Evolutionary conservation across 2,888 invertebrate species (phyloP).

Genomic region (Aquatica leii): DNA sequence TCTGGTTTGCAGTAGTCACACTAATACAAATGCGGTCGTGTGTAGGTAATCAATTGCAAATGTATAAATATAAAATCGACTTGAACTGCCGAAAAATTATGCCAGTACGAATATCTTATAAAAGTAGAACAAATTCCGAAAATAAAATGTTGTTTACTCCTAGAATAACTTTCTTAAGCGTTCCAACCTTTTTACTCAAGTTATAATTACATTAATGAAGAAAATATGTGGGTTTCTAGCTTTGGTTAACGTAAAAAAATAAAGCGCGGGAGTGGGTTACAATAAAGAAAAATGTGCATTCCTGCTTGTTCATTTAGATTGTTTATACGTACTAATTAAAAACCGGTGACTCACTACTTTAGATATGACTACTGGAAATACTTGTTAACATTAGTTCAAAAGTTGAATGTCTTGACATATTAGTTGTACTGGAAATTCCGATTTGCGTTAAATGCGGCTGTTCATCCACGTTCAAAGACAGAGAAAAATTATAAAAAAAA

Average conservation of each 20-base stretch:
- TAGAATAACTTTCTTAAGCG: conserved; percentile 17
- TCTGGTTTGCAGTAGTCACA: no score
- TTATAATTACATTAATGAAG: conserved; percentile 24
- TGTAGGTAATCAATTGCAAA: no score
- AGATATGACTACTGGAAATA: not conserved
- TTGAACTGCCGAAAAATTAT: no score
- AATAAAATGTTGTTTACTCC: conserved; percentile 25
- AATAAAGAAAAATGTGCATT: not conserved
- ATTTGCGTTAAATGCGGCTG: not conserved
- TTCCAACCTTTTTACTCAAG: conserved; percentile 16
- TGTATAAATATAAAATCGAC: not conserved
- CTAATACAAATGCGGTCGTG: no score
- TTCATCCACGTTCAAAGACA: not conserved
- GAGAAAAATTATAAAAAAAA: not conserved
- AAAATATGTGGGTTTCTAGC: conserved; percentile 18
- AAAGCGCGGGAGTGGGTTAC: conserved; percentile 16
- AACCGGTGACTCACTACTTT: not conserved
- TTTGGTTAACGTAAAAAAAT: conserved; percentile 8
- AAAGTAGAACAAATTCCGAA: conserved; percentile 28
- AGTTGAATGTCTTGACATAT: not conserved
- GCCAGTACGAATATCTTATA: not conserved
- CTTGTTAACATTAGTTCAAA: conserved; percentile 1
- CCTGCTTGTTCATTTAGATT: no score
- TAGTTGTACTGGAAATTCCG: not conserved
- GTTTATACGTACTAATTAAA: no score